These are phyloP conservation scores for Polyergus mexicanus DNA, from an alignment of 1,140 invertebrate genomes.

Conservation along the genomic window DNA sequence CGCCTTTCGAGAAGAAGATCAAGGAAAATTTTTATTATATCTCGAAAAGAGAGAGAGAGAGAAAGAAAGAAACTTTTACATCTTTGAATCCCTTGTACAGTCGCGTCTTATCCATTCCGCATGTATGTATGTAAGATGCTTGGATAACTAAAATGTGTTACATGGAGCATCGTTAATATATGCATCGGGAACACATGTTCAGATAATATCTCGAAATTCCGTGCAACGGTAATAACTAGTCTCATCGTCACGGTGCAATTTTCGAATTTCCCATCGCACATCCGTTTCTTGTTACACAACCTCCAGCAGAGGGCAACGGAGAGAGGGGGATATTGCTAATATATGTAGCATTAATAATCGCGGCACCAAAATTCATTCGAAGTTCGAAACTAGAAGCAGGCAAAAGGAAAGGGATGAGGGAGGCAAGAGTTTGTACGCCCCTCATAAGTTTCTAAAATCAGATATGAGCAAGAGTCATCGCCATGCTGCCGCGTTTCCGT, in stretches of 20 bases:
- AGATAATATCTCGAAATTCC: constrained; percentile 39
- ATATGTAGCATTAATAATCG: constrained; percentile 66
- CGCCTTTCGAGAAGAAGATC: neutral
- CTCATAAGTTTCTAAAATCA: constrained; percentile 62
- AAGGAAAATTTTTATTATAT: constrained; percentile 1
- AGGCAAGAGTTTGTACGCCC: neutral
- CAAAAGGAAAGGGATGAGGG: constrained; percentile 5
- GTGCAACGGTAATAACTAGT: constrained; percentile 41
- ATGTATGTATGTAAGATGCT: no score
- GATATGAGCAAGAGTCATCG: constrained; percentile 31
- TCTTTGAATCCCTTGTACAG: neutral
- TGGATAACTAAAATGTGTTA: neutral
- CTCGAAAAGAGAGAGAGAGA: no score
- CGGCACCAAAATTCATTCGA: constrained; percentile 58
- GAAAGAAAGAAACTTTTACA: neutral
- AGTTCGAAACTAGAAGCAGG: constrained; percentile 51
- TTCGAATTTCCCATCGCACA: constrained; percentile 65
- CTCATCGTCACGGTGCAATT: constrained; percentile 59
- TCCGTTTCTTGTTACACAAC: constrained; percentile 67
- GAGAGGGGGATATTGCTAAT: constrained; percentile 35
- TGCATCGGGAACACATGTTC: neutral
- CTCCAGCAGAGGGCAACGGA: neutral
- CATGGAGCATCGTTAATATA: neutral
- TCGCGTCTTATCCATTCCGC: neutral
- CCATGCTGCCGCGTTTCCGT: constrained; percentile 21